These are phyloP conservation scores for Onychostruthus taczanowskii DNA, from an alignment of 2,113 vertebrate genomes.

Conservation along the genomic window DNA sequence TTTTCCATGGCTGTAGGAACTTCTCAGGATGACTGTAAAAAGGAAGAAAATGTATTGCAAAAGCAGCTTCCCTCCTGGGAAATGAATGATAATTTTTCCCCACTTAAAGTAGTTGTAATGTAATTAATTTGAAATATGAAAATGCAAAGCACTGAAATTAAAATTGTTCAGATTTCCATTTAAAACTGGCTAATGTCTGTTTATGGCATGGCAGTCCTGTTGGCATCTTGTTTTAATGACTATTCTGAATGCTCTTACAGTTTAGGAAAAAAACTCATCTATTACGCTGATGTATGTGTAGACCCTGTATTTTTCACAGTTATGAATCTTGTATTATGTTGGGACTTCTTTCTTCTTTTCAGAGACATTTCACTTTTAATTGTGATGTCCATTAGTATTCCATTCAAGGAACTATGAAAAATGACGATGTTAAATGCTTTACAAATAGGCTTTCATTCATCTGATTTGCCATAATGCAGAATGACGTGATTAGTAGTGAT, in stretches of 20 bases:
- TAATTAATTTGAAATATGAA: constrained; percentile 21
- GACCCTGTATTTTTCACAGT: background rate
- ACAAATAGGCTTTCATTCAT: constrained; percentile 52
- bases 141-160: background rate
- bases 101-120: background rate
- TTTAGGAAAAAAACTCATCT: background rate
- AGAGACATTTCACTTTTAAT: background rate
- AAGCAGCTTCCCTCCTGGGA: background rate
- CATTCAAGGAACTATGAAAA: constrained; percentile 15
- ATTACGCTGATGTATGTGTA: background rate
- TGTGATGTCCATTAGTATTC: constrained; percentile 5
- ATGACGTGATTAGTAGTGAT: constrained; percentile 13
- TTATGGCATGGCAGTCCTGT: background rate
- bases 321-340: background rate
- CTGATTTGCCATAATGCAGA: constrained; percentile 14
- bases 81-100: background rate
- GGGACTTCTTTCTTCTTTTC: background rate
- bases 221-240: background rate
- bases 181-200: background rate
- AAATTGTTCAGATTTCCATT: background rate
- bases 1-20: background rate
- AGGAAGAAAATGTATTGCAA: background rate
- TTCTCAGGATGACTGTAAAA: background rate
- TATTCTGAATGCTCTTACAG: background rate
- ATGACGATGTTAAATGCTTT: constrained; percentile 26